Evolutionary conservation across 2,888 invertebrate genomes (phyloP).

Genomic region (Camptogramma bilineatum): DNA sequence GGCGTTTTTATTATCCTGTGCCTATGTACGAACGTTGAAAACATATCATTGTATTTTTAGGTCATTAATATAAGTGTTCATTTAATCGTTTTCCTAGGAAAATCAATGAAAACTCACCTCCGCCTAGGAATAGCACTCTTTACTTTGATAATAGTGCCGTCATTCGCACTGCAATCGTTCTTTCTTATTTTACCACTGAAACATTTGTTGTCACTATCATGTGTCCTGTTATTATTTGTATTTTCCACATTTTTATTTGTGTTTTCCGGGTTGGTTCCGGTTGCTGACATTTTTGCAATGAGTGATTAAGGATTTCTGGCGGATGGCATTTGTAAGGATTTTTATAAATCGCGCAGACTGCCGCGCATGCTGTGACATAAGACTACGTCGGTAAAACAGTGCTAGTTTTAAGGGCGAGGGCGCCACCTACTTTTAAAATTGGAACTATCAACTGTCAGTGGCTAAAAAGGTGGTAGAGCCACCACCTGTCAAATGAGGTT

Average conservation of each 20-base stretch:
- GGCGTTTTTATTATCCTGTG: constrained; percentile 12
- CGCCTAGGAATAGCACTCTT: constrained; percentile 80
- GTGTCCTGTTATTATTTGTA: constrained; percentile 50
- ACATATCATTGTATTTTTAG: not conserved
- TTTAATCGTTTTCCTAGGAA: constrained; percentile 28
- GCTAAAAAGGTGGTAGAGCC: not conserved
- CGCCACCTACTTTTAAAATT: constrained; percentile 54
- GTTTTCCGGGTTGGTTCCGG: constrained; percentile 58
- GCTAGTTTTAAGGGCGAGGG: constrained; percentile 19
- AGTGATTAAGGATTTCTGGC: constrained; percentile 81
- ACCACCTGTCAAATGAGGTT: constrained; percentile 1
- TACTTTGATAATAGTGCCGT: constrained; percentile 74
- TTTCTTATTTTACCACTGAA: constrained; percentile 67
- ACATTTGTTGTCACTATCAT: constrained; percentile 59
- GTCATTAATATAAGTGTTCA: not conserved
- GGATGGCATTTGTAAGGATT: constrained; percentile 76
- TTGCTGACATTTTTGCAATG: constrained; percentile 74
- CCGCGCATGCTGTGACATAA: constrained; percentile 75
- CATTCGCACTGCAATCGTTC: constrained; percentile 49
- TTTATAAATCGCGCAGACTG: constrained; percentile 83
- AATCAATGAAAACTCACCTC: constrained; percentile 66
- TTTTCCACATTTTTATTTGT: constrained; percentile 57
- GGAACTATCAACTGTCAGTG: constrained; percentile 1
- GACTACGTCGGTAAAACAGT: constrained; percentile 63
- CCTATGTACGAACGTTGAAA: not conserved